Percentiles rank a stretch among this genome's conserved stretches.
Conservation (phyloP, 2,797 vertebrate genomes). For the Brachyalestes nurse region DNA sequence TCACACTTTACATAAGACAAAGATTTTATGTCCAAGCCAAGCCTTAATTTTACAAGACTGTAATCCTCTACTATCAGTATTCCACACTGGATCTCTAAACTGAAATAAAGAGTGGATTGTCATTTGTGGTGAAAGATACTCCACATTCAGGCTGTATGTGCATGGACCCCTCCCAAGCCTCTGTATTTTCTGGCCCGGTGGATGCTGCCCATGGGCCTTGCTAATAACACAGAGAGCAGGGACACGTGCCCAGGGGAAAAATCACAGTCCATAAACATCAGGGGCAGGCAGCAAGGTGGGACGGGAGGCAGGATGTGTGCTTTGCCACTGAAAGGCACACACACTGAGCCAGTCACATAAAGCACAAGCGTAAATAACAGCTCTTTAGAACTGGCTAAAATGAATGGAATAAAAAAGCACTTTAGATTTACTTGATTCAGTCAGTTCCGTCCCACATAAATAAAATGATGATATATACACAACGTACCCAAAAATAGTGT, state of each 20-base stretch:
- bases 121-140: not conserved
- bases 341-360: not conserved
- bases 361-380: too few species aligned
- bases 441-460: too few species aligned
- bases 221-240: constrained; percentile 4
- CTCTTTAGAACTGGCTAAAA: not conserved
- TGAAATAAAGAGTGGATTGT: not conserved
- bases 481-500: too few species aligned
- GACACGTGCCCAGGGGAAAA: not conserved
- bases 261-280: constrained; percentile 9
- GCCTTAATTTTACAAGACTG: too few species aligned
- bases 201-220: not conserved
- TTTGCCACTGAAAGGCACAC: not conserved
- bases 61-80: too few species aligned
- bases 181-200: constrained; percentile 9
- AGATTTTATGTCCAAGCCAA: too few species aligned
- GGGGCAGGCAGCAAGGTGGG: not conserved
- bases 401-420: not conserved
- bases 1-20: too few species aligned
- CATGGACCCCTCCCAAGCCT: not conserved
- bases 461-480: too few species aligned
- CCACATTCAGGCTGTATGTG: not conserved
- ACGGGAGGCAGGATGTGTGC: not conserved
- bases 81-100: not conserved
- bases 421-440: not conserved